Base-by-base conservation (phyloP, 2,797 vertebrate species). In the Crenuchus spilurus region DNA sequence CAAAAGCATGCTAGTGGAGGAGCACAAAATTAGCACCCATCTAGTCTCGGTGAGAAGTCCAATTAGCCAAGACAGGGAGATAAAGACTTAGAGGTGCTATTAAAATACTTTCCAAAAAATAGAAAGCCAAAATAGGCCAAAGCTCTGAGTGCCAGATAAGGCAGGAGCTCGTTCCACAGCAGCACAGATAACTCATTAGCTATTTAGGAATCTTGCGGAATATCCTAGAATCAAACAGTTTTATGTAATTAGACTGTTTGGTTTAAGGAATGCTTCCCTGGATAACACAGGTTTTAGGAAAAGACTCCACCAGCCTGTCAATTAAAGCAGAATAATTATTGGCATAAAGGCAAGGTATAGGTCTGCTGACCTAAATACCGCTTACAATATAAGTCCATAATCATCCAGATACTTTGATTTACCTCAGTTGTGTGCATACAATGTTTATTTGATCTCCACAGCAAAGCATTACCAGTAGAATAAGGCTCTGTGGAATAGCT, bases 1-100 rank as follows among this genome's bases (percentile, higher is more conserved):
- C 77, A 76, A 51, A 81, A 78, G 54, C 62, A 64, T 77, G 75
- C 62, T 77, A 71, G 63, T 46, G 46, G 62, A 65, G 33, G 48
- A 63, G 69, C 69, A 74, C 66, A 71, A 67, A 79, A 78, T 82
- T 79, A 82, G 74, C 44, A 22, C 57, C 61, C 66, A 70, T 74
- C 69, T 74, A 55, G 71, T 57, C 67, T 55, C 69, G 28, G 6
- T 74, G 51, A 80, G 71, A 78, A 70, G 64, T 73, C 66, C 52
- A 71, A 80, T 75, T 80, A 72, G 62, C 64, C 52, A 31, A 39
- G 11, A 70, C 65, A 74, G 72, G 67, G 54, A 61, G 28, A 41
- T 10, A 52, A 33, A 8, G 16, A 44, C 30, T 72, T 65, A 28
- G 9, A 74, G 62, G 42, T 67, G 72, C 42, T 42, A 48, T 58